A percentile compares a stretch with the other conserved stretches of the same genome.
These are phyloP conservation scores for Tanytarsus gracilentus DNA, from an alignment of 2,888 invertebrate genomes.

Conservation along the genomic window DNA sequence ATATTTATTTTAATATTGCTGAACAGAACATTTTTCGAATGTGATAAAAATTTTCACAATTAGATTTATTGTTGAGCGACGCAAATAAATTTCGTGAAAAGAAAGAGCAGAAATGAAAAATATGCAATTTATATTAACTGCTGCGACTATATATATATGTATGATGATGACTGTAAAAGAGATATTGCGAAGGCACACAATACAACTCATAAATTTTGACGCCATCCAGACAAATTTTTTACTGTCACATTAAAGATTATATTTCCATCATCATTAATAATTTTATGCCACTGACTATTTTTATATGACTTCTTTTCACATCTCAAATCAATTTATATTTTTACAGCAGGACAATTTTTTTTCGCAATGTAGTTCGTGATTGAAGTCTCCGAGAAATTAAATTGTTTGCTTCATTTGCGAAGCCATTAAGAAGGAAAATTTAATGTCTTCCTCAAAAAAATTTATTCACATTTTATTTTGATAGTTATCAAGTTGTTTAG, in stretches of 20 bases:
- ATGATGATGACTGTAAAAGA: background rate
- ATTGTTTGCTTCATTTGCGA: too few relatives aligned
- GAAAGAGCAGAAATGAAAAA: conserved; percentile 4
- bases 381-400: too few relatives aligned
- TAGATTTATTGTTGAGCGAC: conserved; percentile 12
- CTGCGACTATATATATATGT: too few relatives aligned
- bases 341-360: too few relatives aligned
- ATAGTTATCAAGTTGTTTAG: too few relatives aligned
- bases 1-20: background rate
- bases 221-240: conserved; percentile 24
- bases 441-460: too few relatives aligned
- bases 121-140: conserved; percentile 11
- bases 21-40: background rate
- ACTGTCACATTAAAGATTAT: background rate
- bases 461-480: too few relatives aligned
- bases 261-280: conserved; percentile 10
- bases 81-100: background rate
- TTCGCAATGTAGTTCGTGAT: too few relatives aligned
- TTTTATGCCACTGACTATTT: conserved; percentile 1
- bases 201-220: conserved; percentile 20
- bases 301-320: background rate
- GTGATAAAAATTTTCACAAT: conserved; percentile 18
- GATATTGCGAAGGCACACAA: background rate
- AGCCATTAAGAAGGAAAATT: too few relatives aligned
- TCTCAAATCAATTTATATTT: too few relatives aligned